These are phyloP conservation scores for Microtus oregoni DNA, from an alignment of 2,113 vertebrate species.

Conservation along the genomic window DNA sequence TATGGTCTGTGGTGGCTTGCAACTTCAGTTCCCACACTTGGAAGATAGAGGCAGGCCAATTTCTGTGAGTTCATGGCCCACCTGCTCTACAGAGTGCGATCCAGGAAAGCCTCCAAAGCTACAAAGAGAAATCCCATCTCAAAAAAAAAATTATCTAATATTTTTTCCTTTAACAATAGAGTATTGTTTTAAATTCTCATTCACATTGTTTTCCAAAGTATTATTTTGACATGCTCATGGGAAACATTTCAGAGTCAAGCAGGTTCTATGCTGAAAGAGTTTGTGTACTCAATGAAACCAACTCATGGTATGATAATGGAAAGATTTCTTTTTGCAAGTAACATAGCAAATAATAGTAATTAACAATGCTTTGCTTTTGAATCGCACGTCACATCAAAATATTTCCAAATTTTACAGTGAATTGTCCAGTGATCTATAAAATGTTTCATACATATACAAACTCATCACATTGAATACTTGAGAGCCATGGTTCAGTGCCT, in stretches of 20 bases:
- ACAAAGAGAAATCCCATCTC: too few relatives aligned
- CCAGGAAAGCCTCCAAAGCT: too few relatives aligned
- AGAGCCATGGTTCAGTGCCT: not conserved
- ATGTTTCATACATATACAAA: not conserved
- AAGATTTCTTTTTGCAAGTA: not conserved
- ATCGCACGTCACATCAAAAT: not conserved
- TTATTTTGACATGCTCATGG: not conserved
- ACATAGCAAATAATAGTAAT: not conserved
- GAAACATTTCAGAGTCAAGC: not conserved
- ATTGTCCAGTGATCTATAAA: not conserved
- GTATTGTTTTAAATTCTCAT: not conserved
- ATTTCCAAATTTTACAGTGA: conserved; percentile 16
- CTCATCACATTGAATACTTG: not conserved
- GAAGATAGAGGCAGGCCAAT: too few relatives aligned
- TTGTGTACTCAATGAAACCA: not conserved
- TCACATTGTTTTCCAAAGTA: not conserved
- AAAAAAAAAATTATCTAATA: not conserved
- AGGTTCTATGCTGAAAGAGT: not conserved
- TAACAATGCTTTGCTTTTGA: not conserved
- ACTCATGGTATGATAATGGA: not conserved
- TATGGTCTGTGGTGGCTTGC: too few relatives aligned
- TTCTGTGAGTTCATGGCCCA: too few relatives aligned
- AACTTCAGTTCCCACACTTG: too few relatives aligned
- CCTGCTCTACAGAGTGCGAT: too few relatives aligned
- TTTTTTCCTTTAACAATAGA: not conserved